These are phyloP conservation scores for Antrozous pallidus DNA, from an alignment of 2,797 vertebrate species.

Conservation along the genomic window DNA sequence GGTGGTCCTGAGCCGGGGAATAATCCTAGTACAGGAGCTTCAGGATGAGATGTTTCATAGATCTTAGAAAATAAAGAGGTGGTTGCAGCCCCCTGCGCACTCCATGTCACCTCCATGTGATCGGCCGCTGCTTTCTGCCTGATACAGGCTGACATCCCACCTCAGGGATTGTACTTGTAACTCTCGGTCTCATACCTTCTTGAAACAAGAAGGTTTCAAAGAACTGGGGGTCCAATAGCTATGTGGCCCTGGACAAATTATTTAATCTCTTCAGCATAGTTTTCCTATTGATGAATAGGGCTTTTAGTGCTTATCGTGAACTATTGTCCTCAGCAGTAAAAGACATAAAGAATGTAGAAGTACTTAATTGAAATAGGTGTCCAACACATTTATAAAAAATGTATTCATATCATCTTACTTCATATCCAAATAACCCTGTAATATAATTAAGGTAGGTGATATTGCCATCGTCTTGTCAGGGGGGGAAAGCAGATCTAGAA, in stretches of 20 bases:
- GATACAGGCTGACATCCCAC: not conserved
- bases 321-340: not conserved
- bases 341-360: not conserved
- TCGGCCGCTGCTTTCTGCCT: not conserved
- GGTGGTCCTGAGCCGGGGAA: not conserved
- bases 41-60: not conserved
- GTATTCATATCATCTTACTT: not conserved
- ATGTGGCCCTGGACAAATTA: not conserved
- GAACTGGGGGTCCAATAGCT: not conserved
- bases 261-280: not conserved
- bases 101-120: too few species aligned
- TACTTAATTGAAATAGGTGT: not conserved
- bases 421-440: not conserved
- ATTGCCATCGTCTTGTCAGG: not conserved
- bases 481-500: not conserved
- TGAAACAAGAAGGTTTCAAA: not conserved
- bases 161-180: not conserved
- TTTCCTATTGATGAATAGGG: not conserved
- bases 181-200: not conserved
- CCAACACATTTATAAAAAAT: not conserved
- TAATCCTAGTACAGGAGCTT: not conserved
- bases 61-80: not conserved
- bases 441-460: not conserved
- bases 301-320: not conserved
- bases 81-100: not conserved